Evolutionary conservation across 1,140 invertebrate species (phyloP).

Genomic region (Diorhabda elongata): DNA sequence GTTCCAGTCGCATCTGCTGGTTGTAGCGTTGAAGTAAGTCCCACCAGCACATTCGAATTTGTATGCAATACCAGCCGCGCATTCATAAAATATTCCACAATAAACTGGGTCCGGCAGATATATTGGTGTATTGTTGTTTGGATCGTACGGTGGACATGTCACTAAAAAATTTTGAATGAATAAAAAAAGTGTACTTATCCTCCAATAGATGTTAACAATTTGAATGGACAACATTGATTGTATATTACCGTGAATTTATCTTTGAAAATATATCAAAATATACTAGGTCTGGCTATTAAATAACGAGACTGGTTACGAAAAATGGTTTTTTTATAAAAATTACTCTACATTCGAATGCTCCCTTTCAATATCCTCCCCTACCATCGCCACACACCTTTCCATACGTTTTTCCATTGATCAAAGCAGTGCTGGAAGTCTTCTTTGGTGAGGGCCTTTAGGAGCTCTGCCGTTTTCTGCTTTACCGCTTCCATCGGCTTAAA

Average conservation of each 20-base stretch:
- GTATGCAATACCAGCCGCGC: background rate
- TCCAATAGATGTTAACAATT: background rate
- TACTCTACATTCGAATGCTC: background rate
- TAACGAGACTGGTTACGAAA: background rate
- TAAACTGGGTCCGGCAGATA: background rate
- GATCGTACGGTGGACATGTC: background rate
- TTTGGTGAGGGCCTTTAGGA: no score
- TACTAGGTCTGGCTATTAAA: background rate
- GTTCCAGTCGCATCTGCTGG: background rate
- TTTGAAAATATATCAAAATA: no score
- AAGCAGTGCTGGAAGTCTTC: no score
- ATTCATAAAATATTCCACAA: slow-evolving; percentile 1
- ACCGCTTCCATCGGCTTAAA: no score
- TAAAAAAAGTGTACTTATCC: background rate
- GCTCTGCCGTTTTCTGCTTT: no score
- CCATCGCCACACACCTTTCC: no score
- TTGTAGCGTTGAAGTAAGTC: background rate
- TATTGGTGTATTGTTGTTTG: background rate
- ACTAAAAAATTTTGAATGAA: background rate
- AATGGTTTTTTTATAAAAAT: background rate
- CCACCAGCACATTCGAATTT: background rate
- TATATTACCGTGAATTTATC: no score
- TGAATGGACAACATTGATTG: background rate
- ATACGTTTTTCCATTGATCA: no score
- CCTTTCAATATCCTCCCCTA: no score